Evolutionary conservation across 2,113 vertebrate species (phyloP), one percentile per base, ranked within the genome.

Genomic region (Rhinolophus ferrumequinum): DNA sequence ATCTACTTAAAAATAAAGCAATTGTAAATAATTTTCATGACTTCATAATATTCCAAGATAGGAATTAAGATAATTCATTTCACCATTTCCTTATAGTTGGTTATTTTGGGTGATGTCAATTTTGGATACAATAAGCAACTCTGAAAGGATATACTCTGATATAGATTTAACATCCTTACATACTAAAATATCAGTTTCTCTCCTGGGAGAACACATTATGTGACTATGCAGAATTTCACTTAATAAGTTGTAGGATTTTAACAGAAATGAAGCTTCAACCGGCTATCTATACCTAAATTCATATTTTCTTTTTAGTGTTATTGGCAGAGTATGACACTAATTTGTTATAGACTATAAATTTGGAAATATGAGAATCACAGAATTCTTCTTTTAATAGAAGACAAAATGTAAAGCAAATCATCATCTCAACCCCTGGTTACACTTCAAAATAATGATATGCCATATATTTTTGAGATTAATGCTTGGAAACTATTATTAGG

Each of bases 11-110:
- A 86, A 85, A 88, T 56, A 86, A 87, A 84, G n/a, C 12, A 88
- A 33, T 2, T 64, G 54, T 66, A 35, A 89, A 62, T 88, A 69
- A 93, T 84, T 95, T 64, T 91, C 70, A 85, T 56, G 52, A 77
- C 35, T 44, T 86, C 19, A 64, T 35, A 87, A 75, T 81, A 84
- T 84, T 60, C 16, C 54, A 47, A 85, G 90, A 33, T n/a, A 88
- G 50, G 50, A 95, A 56, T 52, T 79, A 92, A 84, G 93, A 89
- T 90, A 88, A 83, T 33, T 70, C 77, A 62, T 77, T 75, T 82
- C 26, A 30, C 35, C 6, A 77, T 56, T 73, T 95, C 24, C 22
- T 93, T 79, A 33, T 6, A 1, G 14, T 44, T 76, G 24, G 6
- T 92, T 79, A 75, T 90, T 89, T 86, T 67, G 76, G 69, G 22